phyloP scores from a whole-genome alignment of 2,888 invertebrate genomes.

The Myathropa florea region DNA sequence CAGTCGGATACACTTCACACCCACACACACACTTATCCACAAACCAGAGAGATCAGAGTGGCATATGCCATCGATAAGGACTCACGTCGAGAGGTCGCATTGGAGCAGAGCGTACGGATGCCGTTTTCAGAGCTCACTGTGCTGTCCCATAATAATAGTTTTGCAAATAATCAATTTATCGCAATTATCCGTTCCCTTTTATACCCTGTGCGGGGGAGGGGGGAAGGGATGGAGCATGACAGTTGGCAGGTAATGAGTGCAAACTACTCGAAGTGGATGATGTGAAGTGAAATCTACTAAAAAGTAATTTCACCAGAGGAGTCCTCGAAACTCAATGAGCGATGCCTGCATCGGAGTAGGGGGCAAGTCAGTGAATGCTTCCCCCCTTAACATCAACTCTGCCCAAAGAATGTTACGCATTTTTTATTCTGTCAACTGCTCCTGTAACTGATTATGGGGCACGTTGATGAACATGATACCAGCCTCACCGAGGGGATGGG shows the following conservation, averaged over 20 bases:
- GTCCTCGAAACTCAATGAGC: conserved; percentile 55
- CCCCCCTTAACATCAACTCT: background rate
- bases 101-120: background rate
- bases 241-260: conserved; percentile 13
- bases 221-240: conserved; percentile 21
- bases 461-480: conserved; percentile 57
- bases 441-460: conserved; percentile 60
- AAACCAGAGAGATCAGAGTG: background rate
- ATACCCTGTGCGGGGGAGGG: too few species aligned
- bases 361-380: conserved; percentile 3
- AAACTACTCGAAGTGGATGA: conserved; percentile 14
- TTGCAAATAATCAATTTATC: conserved; percentile 71
- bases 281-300: conserved; percentile 57
- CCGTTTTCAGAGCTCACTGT: too few species aligned
- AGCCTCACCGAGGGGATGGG: background rate
- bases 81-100: background rate
- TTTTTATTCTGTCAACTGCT: too few species aligned
- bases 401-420: background rate
- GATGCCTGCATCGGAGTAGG: conserved; percentile 18
- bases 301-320: conserved; percentile 50
- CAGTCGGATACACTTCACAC: conserved; percentile 5
- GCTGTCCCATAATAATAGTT: conserved; percentile 64
- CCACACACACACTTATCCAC: background rate
- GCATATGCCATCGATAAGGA: conserved; percentile 29
- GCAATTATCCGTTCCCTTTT: conserved; percentile 67